These are phyloP conservation scores for Rhagonycha fulva DNA, from an alignment of 2,888 invertebrate genomes.

Conservation along the genomic window DNA sequence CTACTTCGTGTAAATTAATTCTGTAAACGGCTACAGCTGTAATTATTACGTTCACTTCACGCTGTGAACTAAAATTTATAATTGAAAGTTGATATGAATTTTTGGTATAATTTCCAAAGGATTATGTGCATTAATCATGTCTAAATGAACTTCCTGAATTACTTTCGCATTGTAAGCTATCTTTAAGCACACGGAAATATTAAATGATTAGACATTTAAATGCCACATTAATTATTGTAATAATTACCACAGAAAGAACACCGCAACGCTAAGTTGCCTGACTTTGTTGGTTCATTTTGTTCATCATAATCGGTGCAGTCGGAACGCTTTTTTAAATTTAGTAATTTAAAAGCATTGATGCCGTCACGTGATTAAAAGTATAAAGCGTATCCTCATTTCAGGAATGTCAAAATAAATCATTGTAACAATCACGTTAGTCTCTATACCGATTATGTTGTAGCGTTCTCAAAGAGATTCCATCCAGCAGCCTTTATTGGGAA, in stretches of 20 bases:
- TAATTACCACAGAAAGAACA: not conserved
- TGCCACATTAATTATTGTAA: not conserved
- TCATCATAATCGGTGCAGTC: not conserved
- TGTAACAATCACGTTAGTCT: constrained; percentile 24
- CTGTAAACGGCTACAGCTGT: constrained; percentile 1
- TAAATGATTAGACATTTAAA: not conserved
- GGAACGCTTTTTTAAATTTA: not conserved
- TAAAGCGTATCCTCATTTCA: constrained; percentile 33
- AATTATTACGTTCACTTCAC: constrained; percentile 3
- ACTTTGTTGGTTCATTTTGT: not conserved
- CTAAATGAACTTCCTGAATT: constrained; percentile 6
- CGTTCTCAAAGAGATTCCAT: constrained; percentile 24
- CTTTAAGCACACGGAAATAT: not conserved
- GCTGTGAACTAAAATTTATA: constrained; percentile 2
- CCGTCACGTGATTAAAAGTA: constrained; percentile 1
- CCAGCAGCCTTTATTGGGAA: constrained; percentile 27
- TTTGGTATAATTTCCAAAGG: not conserved
- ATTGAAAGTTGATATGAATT: not conserved
- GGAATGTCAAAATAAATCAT: constrained; percentile 35
- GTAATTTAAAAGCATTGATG: not conserved
- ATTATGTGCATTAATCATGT: constrained; percentile 5
- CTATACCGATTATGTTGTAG: constrained; percentile 31
- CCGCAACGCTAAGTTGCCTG: not conserved
- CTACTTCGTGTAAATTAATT: not conserved
- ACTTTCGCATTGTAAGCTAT: constrained; percentile 1